phyloP scores from a whole-genome alignment of 2,888 invertebrate genomes.

The Dilophus febrilis region DNA sequence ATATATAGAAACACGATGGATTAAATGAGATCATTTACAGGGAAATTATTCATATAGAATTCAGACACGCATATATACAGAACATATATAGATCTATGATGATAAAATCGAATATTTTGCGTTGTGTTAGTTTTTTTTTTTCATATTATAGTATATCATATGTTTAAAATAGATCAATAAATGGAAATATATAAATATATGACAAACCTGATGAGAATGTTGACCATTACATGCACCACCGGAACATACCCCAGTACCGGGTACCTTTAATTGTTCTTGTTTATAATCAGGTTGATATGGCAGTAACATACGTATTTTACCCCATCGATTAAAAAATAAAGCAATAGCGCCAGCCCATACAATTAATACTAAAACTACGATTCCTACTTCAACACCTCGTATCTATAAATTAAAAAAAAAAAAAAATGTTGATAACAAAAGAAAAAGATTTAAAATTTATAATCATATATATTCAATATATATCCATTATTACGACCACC shows the following conservation, averaged over 20 bases:
- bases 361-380: constrained; percentile 63
- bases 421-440: no score
- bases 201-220: constrained; percentile 34
- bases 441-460: no score
- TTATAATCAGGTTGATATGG: constrained; percentile 87
- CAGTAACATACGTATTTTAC: constrained; percentile 76
- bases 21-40: no score
- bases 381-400: constrained; percentile 78
- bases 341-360: constrained; percentile 79
- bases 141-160: neutral
- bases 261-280: constrained; percentile 68
- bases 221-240: constrained; percentile 41
- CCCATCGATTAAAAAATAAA: constrained; percentile 76
- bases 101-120: no score
- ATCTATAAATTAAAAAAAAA: constrained; percentile 44
- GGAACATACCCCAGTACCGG: constrained; percentile 51
- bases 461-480: no score
- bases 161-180: no score
- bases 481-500: no score
- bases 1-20: no score
- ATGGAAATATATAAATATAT: no score
- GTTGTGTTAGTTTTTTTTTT: neutral
- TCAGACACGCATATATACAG: no score
- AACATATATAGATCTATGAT: no score
- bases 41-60: no score